Percentiles rank a stretch among this genome's conserved stretches.
Evolutionary conservation across 2,888 invertebrate species (phyloP).

Genomic region (Eupithecia subfuscata): DNA sequence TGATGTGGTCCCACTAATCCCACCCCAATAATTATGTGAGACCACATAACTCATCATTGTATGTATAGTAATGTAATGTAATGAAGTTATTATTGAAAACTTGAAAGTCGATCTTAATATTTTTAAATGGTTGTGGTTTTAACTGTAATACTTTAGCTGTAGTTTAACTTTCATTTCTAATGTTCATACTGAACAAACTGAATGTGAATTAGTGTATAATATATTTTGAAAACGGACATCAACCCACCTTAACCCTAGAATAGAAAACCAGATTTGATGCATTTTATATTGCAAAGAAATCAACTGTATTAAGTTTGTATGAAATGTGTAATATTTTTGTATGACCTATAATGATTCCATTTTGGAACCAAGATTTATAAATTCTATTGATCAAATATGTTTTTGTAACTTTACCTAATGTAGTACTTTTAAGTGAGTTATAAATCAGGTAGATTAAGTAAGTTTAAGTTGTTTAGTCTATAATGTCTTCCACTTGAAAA

Average conservation of each 20-base stretch:
- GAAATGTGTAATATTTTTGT: conserved; percentile 1
- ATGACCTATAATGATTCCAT: background rate
- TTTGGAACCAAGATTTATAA: background rate
- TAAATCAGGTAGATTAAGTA: background rate
- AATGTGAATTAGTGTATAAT: conserved; percentile 33
- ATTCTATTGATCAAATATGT: background rate
- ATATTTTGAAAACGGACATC: conserved; percentile 72
- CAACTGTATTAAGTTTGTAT: background rate
- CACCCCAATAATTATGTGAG: too few relatives aligned
- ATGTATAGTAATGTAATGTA: background rate
- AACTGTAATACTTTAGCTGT: conserved; percentile 22
- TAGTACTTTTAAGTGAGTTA: background rate
- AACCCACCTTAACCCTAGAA: conserved; percentile 78
- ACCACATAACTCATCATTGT: too few relatives aligned
- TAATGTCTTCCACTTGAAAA: conserved; percentile 39
- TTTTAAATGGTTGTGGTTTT: conserved; percentile 38
- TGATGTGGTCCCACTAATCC: too few relatives aligned
- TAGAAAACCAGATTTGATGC: conserved; percentile 51
- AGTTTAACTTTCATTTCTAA: conserved; percentile 37
- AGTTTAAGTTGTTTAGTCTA: conserved; percentile 35
- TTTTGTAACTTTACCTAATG: background rate
- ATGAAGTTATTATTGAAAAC: background rate
- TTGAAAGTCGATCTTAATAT: background rate
- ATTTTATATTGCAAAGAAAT: conserved; percentile 10
- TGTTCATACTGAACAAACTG: conserved; percentile 31